Conservation (phyloP, 2,113 vertebrate genomes). For the Nerophis lumbriciformis region DNA sequence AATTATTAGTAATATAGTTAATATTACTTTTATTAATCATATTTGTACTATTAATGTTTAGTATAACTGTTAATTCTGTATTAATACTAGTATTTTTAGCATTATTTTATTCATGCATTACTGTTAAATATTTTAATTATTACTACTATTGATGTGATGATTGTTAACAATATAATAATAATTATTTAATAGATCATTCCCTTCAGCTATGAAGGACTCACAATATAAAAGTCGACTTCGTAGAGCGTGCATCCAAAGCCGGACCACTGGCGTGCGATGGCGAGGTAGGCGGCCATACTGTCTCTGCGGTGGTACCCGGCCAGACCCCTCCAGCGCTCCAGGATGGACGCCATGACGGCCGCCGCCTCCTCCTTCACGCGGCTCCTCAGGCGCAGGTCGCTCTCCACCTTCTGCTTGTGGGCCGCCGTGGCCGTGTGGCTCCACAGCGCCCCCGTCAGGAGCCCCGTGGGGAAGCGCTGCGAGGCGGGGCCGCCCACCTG, state of each 20-base stretch:
- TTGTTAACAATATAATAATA: too few species aligned
- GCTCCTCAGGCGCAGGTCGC: conserved; percentile 72
- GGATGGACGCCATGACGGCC: conserved; percentile 75
- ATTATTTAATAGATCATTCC: too few species aligned
- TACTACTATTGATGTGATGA: too few species aligned
- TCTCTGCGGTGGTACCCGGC: conserved; percentile 81
- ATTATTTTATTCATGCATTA: too few species aligned
- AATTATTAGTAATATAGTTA: too few species aligned
- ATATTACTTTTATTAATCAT: too few species aligned
- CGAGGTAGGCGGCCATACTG: conserved; percentile 86
- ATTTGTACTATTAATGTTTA: too few species aligned
- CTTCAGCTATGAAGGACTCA: conserved; percentile 64
- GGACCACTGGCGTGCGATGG: conserved; percentile 85
- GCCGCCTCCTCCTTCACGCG: conserved; percentile 78
- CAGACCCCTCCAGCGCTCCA: conserved; percentile 87
- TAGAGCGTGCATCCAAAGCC: conserved; percentile 92
- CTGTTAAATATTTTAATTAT: too few species aligned
- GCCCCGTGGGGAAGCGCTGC: conserved; percentile 67
- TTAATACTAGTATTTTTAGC: too few species aligned
- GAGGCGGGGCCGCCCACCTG: conserved; percentile 47
- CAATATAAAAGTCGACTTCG: conserved; percentile 84
- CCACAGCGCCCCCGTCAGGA: conserved; percentile 82
- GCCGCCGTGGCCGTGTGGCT: conserved; percentile 63
- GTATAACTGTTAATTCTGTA: too few species aligned
- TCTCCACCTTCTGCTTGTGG: conserved; percentile 80